These are phyloP conservation scores for Zingel zingel DNA, from an alignment of 2,113 vertebrate genomes.

Conservation along the genomic window DNA sequence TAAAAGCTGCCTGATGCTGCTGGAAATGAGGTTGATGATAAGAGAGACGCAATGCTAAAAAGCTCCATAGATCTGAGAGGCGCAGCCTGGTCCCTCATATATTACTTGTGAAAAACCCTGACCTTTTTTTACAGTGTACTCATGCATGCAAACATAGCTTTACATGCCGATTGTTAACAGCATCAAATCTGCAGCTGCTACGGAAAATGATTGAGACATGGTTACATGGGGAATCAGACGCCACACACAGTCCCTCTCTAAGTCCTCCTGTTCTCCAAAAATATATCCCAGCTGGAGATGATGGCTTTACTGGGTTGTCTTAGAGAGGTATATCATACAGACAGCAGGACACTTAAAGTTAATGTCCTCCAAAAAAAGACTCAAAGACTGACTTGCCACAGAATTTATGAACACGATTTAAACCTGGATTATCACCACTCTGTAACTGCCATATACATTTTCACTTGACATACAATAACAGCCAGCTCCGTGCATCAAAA, in stretches of 20 bases:
- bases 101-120: conserved; percentile 6
- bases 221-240: conserved; percentile 2
- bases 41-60: background rate
- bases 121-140: conserved; percentile 6
- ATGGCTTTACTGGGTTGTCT: conserved; percentile 38
- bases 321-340: conserved; percentile 47
- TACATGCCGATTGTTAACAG: conserved; percentile 29
- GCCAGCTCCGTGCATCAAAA: conserved; percentile 26
- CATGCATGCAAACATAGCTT: conserved; percentile 24
- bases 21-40: too few species aligned
- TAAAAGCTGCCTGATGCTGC: too few species aligned
- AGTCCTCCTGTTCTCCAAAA: conserved; percentile 19
- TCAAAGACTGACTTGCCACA: conserved; percentile 38
- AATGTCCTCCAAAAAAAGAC: conserved; percentile 53
- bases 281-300: conserved; percentile 30
- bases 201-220: conserved; percentile 34
- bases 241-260: background rate
- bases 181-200: conserved; percentile 55
- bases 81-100: background rate
- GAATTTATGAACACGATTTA: conserved; percentile 72
- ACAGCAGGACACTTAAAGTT: conserved; percentile 64
- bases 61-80: background rate
- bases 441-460: conserved; percentile 54
- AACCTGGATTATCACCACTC: conserved; percentile 62
- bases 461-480: conserved; percentile 48